Base-by-base conservation (phyloP, 2,797 vertebrate genomes). In the Esox lucius region DNA sequence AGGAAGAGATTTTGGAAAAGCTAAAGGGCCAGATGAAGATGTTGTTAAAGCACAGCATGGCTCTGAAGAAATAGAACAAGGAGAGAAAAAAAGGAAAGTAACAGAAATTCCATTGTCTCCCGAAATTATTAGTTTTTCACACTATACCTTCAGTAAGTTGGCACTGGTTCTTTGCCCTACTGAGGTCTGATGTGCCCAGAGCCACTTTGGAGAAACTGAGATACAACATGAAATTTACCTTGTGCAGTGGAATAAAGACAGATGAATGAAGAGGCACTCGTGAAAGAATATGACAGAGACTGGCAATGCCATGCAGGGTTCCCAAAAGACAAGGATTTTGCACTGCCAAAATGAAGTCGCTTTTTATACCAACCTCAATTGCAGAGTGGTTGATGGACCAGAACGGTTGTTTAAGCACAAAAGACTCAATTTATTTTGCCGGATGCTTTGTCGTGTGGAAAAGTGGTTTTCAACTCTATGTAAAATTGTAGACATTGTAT, bases 31-130 rank as follows among this genome's bases (percentile, higher is more conserved):
- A 66, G 85, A 87, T 84, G 49, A 87, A 87, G 81, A 87, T 89
- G 87, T 91, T 87, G 84, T 93, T 89, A 90, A 92, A 93, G 92
- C 88, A 92, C 53, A 72, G 75, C 64, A 56, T 71, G 49, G 48
- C 53, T 71, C 67, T 72, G 78, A 7, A 81, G 85, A 90, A 82
- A 89, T 80, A 79, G 49, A 71, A 19, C 28, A 48, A 68, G 61
- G 64, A 66, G 62, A 8, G 64, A 35, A 35, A 66, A 59, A 66
- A 66, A 7, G 26, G 22, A 64, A 31, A 64, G 15, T 3, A 48
- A 70, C 42, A 51, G 13, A 49, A 81, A 77, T 74, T 81, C 84
- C 85, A 87, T 79, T 89, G 83, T 90, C 70, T 85, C 48, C 56
- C 71, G 75, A 2, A 19, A 77, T 77, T 28, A 66, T 64, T 31